Evolutionary conservation across 2,888 invertebrate genomes (phyloP).

Genomic region (Catocala fraxini): DNA sequence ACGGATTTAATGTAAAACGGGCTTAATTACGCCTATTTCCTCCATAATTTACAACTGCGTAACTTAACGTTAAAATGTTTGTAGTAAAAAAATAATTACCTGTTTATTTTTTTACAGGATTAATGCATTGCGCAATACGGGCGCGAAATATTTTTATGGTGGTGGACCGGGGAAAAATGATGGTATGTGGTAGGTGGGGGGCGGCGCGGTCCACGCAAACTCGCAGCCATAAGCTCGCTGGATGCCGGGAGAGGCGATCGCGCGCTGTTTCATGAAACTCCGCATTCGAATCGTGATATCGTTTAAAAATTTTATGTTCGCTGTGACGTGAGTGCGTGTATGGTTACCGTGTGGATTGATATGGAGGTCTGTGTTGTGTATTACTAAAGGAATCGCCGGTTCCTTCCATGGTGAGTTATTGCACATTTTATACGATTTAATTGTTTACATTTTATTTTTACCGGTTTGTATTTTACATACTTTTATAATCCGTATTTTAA

Average conservation of each 20-base stretch:
- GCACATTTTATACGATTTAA: constrained; percentile 4
- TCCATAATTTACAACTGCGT: constrained; percentile 50
- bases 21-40: constrained; percentile 53
- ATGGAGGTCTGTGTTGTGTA: constrained; percentile 48
- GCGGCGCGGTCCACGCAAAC: constrained; percentile 58
- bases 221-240: constrained; percentile 67
- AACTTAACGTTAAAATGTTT: constrained; percentile 31
- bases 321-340: constrained; percentile 48
- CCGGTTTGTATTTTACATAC: background rate
- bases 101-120: constrained; percentile 50
- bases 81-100: constrained; percentile 27
- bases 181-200: constrained; percentile 58
- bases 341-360: constrained; percentile 50
- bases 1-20: constrained; percentile 51
- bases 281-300: constrained; percentile 47
- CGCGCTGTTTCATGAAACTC: constrained; percentile 48
- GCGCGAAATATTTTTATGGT: constrained; percentile 78
- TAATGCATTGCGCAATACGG: constrained; percentile 80
- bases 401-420: constrained; percentile 54
- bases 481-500: background rate
- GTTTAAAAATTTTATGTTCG: constrained; percentile 40
- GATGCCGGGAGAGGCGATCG: constrained; percentile 60
- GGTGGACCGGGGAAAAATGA: constrained; percentile 65
- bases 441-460: constrained; percentile 15
- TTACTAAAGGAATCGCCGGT: constrained; percentile 43